Conservation (phyloP, 2,113 vertebrate genomes). For the Leiothrix lutea region DNA sequence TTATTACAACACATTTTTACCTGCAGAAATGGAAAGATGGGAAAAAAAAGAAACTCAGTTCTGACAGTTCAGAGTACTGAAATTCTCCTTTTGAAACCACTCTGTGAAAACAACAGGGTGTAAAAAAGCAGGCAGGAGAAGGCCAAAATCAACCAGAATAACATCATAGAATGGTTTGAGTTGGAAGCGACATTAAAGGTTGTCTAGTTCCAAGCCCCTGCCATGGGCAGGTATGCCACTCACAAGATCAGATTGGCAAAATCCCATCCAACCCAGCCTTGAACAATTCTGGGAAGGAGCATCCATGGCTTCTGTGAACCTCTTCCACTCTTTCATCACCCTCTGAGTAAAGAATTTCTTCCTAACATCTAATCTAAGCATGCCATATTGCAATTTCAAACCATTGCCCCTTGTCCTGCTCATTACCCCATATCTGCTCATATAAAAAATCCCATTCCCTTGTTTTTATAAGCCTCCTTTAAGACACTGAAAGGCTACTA, state of each 20-base stretch:
- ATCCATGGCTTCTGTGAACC: neutral
- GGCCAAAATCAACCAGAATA: neutral
- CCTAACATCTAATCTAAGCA: neutral
- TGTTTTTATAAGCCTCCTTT: neutral
- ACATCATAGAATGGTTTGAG: neutral
- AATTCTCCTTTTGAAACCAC: neutral
- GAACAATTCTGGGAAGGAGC: neutral
- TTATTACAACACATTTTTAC: neutral
- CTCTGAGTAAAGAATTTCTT: neutral
- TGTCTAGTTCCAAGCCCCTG: neutral
- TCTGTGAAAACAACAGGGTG: neutral
- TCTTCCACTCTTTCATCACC: neutral
- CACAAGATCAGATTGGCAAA: neutral
- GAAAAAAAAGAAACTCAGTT: neutral
- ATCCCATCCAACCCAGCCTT: neutral
- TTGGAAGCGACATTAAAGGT: neutral
- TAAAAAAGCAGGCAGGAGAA: neutral
- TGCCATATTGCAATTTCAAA: neutral
- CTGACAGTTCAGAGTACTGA: neutral
- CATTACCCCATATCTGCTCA: too few relatives aligned
- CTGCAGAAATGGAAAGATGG: neutral
- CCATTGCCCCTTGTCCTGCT: neutral
- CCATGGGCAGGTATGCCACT: neutral
- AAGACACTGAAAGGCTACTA: neutral
- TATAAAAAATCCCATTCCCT: neutral